Conservation (phyloP, 2,888 invertebrate genomes). For the Noctua fimbriata region DNA sequence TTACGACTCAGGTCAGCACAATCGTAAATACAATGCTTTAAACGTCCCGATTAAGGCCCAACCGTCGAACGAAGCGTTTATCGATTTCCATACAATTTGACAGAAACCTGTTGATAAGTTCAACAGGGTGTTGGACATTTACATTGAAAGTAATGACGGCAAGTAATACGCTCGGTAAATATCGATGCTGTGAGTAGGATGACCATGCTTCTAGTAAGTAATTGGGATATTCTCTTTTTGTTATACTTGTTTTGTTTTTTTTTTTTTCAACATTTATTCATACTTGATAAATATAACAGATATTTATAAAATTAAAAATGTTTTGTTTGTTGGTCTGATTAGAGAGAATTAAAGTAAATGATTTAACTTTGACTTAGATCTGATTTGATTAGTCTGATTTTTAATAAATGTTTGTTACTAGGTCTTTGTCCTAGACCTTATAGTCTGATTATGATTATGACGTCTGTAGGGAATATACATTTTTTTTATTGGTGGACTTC, state of each 20-base stretch:
- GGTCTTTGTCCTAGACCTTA: background rate
- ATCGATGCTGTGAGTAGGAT: constrained; percentile 39
- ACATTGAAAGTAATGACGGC: constrained; percentile 46
- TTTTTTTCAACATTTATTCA: no score
- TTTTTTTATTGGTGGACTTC: no score
- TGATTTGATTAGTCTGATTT: background rate
- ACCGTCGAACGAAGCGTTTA: constrained; percentile 24
- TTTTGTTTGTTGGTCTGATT: no score
- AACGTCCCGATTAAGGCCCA: constrained; percentile 10
- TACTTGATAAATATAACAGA: no score
- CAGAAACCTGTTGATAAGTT: constrained; percentile 48
- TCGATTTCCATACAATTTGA: constrained; percentile 40
- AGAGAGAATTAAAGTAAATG: no score
- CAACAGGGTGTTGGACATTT: constrained; percentile 38
- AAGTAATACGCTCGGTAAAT: constrained; percentile 53
- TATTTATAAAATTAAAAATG: no score
- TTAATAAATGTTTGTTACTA: background rate
- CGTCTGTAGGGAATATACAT: no score
- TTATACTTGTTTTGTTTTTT: no score
- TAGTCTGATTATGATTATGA: background rate
- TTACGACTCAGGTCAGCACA: constrained; percentile 32
- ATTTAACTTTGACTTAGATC: no score
- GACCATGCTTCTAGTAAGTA: constrained; percentile 3
- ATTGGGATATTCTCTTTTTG: background rate
- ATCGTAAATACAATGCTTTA: constrained; percentile 22